phyloP scores from a whole-genome alignment of 2,888 invertebrate species.

The Heliconius charithonia region DNA sequence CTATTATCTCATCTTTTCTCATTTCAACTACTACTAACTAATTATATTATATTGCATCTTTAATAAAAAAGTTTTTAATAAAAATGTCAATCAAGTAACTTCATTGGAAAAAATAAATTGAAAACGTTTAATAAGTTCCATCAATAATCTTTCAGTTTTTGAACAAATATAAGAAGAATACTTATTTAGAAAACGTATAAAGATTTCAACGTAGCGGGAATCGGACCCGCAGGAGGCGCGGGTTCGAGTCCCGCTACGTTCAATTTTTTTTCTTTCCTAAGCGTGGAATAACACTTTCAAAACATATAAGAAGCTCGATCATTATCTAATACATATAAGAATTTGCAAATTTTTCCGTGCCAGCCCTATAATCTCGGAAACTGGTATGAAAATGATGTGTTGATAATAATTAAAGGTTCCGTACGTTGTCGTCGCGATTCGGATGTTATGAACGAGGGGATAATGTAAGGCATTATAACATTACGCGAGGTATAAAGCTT shows the following conservation, averaged over 20 bases:
- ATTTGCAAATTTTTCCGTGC: slow-evolving; percentile 47
- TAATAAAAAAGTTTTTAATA: neutral
- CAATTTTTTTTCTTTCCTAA: too few species aligned
- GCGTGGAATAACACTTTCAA: too few species aligned
- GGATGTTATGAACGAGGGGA: slow-evolving; percentile 70
- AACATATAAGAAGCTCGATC: neutral
- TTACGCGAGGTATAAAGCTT: slow-evolving; percentile 79
- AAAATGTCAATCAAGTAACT: neutral
- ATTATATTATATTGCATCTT: neutral
- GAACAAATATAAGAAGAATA: neutral
- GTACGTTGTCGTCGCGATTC: slow-evolving; percentile 70
- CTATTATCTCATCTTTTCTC: too few species aligned
- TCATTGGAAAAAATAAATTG: neutral
- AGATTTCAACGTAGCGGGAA: too few species aligned
- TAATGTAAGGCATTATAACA: slow-evolving; percentile 81
- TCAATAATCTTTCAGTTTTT: neutral
- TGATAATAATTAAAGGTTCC: slow-evolving; percentile 84
- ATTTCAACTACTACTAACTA: neutral
- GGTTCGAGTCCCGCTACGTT: too few species aligned
- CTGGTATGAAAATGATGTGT: slow-evolving; percentile 81
- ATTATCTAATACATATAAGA: neutral
- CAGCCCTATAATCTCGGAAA: slow-evolving; percentile 73
- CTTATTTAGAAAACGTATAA: too few species aligned
- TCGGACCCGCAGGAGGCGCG: too few species aligned
- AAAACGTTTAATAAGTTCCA: neutral